These are phyloP conservation scores for Sycobia sp. DNA, from an alignment of 1,140 invertebrate species.

Conservation along the genomic window DNA sequence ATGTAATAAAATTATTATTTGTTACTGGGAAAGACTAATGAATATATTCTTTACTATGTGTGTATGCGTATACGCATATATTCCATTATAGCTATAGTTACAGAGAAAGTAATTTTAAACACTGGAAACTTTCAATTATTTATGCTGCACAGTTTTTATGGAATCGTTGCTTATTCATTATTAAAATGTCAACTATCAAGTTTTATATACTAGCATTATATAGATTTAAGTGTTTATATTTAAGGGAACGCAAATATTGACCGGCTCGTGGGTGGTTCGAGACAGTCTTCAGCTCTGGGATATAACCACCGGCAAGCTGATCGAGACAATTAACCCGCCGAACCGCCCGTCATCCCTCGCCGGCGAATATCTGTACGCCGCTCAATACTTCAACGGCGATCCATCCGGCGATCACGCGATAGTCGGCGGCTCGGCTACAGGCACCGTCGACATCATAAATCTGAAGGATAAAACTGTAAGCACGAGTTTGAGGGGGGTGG, in stretches of 20 bases:
- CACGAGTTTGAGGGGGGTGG: too few species aligned
- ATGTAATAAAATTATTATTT: too few species aligned
- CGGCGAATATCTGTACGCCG: slow-evolving; percentile 50
- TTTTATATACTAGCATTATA: too few species aligned
- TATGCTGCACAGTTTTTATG: too few species aligned
- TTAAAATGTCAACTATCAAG: too few species aligned
- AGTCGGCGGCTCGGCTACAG: slow-evolving; percentile 46
- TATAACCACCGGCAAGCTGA: slow-evolving; percentile 43
- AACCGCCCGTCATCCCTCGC: slow-evolving; percentile 44
- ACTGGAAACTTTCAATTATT: too few species aligned
- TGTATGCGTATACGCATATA: too few species aligned
- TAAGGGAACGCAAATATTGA: slow-evolving; percentile 36
- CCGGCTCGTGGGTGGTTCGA: slow-evolving; percentile 49
- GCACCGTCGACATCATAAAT: slow-evolving; percentile 49
- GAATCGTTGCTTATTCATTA: too few species aligned
- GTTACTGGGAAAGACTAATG: too few species aligned
- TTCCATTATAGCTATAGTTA: too few species aligned
- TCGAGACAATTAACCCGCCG: slow-evolving; percentile 46
- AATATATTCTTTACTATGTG: too few species aligned
- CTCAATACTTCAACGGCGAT: slow-evolving; percentile 49
- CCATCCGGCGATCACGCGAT: slow-evolving; percentile 42
- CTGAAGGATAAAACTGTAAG: slow-evolving; percentile 46
- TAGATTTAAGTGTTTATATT: background rate
- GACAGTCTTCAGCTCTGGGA: slow-evolving; percentile 53
- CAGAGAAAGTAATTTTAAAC: too few species aligned